These are phyloP conservation scores for Calameuta idolon DNA, from an alignment of 2,888 invertebrate species.

Conservation along the genomic window DNA sequence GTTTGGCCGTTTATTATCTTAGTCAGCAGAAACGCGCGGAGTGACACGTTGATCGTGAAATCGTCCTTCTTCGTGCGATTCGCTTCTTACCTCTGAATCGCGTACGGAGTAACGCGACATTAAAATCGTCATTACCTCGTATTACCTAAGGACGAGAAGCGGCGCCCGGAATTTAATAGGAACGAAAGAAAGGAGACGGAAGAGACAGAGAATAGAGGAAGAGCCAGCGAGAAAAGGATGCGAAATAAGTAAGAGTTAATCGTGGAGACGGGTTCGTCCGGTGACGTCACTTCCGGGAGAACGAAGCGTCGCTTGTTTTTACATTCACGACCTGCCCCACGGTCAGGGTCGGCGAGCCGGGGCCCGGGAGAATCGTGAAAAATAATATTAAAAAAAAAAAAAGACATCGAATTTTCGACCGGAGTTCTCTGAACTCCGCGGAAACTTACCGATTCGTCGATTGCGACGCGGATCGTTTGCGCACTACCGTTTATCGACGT, in stretches of 20 bases:
- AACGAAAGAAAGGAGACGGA: slow-evolving; percentile 1
- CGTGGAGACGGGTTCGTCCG: background rate
- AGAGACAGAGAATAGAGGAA: background rate
- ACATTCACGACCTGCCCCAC: background rate
- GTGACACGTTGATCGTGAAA: background rate
- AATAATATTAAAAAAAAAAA: background rate
- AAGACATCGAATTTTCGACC: background rate
- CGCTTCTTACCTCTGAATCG: no score
- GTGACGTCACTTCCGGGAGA: slow-evolving; percentile 6
- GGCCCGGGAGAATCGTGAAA: background rate
- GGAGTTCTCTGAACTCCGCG: background rate
- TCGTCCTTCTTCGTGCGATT: background rate
- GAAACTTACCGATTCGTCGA: background rate
- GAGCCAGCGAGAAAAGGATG: background rate
- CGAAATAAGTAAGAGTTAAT: background rate
- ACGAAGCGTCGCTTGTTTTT: background rate
- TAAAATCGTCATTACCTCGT: background rate
- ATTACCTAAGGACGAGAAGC: background rate
- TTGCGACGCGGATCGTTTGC: background rate
- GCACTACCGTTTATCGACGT: background rate
- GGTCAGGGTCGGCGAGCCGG: background rate
- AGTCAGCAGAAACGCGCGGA: background rate
- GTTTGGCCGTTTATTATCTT: background rate
- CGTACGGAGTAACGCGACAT: background rate
- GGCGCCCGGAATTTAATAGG: background rate